phyloP scores from a whole-genome alignment of 2,888 invertebrate genomes.

The Opisthograptis luteolata region DNA sequence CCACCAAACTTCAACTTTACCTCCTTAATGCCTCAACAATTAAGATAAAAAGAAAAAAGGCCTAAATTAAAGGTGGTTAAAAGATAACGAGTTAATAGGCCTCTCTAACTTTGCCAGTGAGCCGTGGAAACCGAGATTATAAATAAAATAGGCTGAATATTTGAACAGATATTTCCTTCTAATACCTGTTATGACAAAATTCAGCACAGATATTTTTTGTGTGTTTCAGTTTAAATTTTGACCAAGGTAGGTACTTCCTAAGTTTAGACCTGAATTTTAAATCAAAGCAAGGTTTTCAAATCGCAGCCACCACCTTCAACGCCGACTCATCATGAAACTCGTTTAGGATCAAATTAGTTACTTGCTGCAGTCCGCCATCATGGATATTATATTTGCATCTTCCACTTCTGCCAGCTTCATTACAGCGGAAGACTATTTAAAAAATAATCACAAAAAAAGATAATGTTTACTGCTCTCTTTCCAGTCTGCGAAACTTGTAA shows the following conservation, averaged over 20 bases:
- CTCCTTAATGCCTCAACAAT: conserved; percentile 82
- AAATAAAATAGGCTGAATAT: conserved; percentile 26
- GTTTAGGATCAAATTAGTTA: conserved; percentile 79
- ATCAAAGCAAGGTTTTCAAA: conserved; percentile 36
- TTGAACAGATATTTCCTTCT: conserved; percentile 4
- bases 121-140: conserved; percentile 41
- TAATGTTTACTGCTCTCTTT: conserved; percentile 20
- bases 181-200: not conserved
- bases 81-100: conserved; percentile 83
- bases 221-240: too few species aligned
- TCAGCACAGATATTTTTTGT: not conserved
- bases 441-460: conserved; percentile 13
- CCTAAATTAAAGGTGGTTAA: conserved; percentile 83
- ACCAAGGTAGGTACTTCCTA: too few species aligned
- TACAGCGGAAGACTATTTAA: conserved; percentile 36
- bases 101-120: conserved; percentile 63
- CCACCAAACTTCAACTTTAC: conserved; percentile 78
- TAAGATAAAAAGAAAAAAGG: conserved; percentile 84
- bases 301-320: too few species aligned
- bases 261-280: conserved; percentile 25
- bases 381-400: conserved; percentile 79
- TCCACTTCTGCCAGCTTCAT: conserved; percentile 60
- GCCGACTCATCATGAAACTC: conserved; percentile 59
- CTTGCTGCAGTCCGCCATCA: conserved; percentile 66
- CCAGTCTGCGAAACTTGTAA: conserved; percentile 24